A percentile compares a stretch with the other conserved stretches of the same genome.
These are phyloP conservation scores for Cottus gobio DNA, from an alignment of 2,113 vertebrate genomes.

Conservation along the genomic window DNA sequence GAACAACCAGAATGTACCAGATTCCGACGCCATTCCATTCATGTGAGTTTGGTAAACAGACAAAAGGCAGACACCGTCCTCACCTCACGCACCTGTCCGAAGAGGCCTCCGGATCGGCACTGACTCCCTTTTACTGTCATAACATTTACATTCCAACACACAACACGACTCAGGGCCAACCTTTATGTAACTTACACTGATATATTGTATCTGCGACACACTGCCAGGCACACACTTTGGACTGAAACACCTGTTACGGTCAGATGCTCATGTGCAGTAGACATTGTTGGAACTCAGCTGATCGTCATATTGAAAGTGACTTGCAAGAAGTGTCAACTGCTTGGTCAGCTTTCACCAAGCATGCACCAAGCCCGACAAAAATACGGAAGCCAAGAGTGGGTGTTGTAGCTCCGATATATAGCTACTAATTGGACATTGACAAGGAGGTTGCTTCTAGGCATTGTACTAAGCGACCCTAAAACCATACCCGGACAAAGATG, in stretches of 20 bases:
- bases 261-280: background rate
- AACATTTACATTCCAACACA: slow-evolving; percentile 58
- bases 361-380: background rate
- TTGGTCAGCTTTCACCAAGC: background rate
- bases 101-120: background rate
- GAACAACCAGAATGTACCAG: background rate
- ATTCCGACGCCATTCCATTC: background rate
- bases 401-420: background rate
- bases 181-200: slow-evolving; percentile 3
- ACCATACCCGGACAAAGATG: background rate
- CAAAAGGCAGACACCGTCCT: slow-evolving; percentile 4
- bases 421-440: background rate
- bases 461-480: background rate
- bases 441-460: background rate
- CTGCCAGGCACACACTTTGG: background rate
- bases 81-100: slow-evolving; percentile 33
- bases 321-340: background rate
- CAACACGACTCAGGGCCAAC: background rate
- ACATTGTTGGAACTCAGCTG: slow-evolving; percentile 5
- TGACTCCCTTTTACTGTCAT: slow-evolving; percentile 37
- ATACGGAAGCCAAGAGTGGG: no score
- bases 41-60: slow-evolving; percentile 3
- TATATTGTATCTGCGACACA: background rate
- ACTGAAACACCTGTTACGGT: slow-evolving; percentile 3
- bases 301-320: background rate